These are phyloP conservation scores for Antheraea pernyi DNA, from an alignment of 1,140 invertebrate species.

Conservation along the genomic window DNA sequence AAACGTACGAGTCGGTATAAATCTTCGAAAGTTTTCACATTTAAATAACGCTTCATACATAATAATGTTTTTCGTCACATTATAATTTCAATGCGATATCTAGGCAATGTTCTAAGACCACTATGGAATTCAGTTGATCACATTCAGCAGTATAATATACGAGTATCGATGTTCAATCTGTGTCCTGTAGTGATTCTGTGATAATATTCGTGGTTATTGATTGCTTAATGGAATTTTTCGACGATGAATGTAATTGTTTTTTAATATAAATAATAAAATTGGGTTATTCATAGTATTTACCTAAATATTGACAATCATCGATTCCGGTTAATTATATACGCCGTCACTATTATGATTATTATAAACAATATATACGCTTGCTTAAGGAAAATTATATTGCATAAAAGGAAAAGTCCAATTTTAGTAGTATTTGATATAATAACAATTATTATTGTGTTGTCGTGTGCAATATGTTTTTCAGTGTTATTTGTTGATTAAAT, in stretches of 20 bases:
- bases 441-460: background rate
- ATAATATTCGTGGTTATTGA: background rate
- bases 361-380: background rate
- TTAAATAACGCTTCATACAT: slow-evolving; percentile 58
- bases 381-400: background rate
- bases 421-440: background rate
- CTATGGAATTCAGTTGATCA: background rate
- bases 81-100: slow-evolving; percentile 61
- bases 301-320: background rate
- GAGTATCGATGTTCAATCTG: background rate
- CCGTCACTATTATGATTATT: too few species aligned
- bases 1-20: background rate
- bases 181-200: background rate
- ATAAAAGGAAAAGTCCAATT: background rate
- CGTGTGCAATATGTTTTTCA: background rate
- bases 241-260: background rate
- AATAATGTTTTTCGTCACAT: slow-evolving; percentile 48
- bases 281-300: background rate
- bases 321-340: background rate
- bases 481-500: background rate
- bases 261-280: too few species aligned
- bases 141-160: background rate
- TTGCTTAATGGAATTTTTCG: background rate
- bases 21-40: slow-evolving; percentile 48
- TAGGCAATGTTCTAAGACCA: slow-evolving; percentile 38